A percentile compares a stretch with the other conserved stretches of the same genome.
Evolutionary conservation across 1,140 invertebrate species (phyloP).

Genomic region (Dendroctonus valens): DNA sequence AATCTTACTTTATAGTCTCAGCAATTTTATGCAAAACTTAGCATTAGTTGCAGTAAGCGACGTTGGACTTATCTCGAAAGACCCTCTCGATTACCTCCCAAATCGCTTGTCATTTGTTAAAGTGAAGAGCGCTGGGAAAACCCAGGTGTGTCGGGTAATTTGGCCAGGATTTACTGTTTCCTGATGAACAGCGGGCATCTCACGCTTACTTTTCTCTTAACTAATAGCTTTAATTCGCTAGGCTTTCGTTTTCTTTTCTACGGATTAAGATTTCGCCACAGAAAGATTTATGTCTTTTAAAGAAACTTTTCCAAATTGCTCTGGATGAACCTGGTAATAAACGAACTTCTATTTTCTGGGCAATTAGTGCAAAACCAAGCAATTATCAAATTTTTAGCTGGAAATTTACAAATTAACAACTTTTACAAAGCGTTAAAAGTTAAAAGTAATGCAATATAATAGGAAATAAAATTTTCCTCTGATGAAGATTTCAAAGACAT

Average conservation of each 20-base stretch:
- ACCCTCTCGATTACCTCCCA: slow-evolving; percentile 48
- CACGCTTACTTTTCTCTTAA: slow-evolving; percentile 30
- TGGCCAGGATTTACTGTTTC: slow-evolving; percentile 46
- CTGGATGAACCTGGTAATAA: no score
- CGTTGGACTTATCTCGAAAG: slow-evolving; percentile 44
- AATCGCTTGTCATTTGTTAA: slow-evolving; percentile 49
- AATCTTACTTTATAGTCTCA: slow-evolving; percentile 46
- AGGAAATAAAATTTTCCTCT: no score
- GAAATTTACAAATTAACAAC: no score
- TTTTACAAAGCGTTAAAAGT: no score
- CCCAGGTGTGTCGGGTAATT: slow-evolving; percentile 46
- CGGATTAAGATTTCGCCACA: slow-evolving; percentile 29
- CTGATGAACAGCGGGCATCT: slow-evolving; percentile 34
- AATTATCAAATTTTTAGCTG: not conserved
- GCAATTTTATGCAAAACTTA: slow-evolving; percentile 48
- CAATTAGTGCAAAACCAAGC: no score
- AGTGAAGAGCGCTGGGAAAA: slow-evolving; percentile 42
- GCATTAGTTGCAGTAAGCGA: slow-evolving; percentile 39
- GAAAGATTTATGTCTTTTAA: slow-evolving; percentile 24
- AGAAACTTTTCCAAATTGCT: slow-evolving; percentile 3
- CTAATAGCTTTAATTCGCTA: slow-evolving; percentile 29
- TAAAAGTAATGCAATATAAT: no score
- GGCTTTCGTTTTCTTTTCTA: slow-evolving; percentile 21
- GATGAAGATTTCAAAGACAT: no score
- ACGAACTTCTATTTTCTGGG: no score